These are phyloP conservation scores for Hipposideros larvatus DNA, from an alignment of 2,797 vertebrate genomes.

Conservation along the genomic window DNA sequence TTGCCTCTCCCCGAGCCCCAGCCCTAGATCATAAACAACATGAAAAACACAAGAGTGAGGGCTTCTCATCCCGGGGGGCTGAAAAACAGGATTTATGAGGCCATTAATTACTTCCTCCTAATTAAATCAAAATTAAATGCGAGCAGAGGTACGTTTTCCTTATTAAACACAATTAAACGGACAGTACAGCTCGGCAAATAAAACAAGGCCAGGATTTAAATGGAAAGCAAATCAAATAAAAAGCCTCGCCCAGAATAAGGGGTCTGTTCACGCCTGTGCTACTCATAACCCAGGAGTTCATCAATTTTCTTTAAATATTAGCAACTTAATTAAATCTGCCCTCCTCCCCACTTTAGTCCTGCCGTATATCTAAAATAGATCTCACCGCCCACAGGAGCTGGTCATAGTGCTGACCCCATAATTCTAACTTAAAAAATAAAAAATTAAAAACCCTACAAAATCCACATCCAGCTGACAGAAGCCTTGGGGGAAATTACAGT, in stretches of 20 bases:
- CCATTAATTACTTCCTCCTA: constrained; percentile 88
- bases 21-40: constrained; percentile 62
- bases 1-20: background rate
- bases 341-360: constrained; percentile 89
- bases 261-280: constrained; percentile 80
- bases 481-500: constrained; percentile 89
- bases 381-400: constrained; percentile 89
- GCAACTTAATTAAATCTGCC: constrained; percentile 93
- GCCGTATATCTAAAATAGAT: constrained; percentile 92
- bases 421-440: constrained; percentile 85
- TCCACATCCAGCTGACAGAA: constrained; percentile 89
- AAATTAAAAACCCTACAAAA: constrained; percentile 88
- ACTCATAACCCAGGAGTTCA: constrained; percentile 89
- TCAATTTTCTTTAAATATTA: constrained; percentile 93
- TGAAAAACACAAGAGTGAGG: constrained; percentile 36
- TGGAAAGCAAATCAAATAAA: constrained; percentile 88
- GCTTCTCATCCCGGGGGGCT: constrained; percentile 77
- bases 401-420: constrained; percentile 91
- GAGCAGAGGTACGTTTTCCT: constrained; percentile 88
- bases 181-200: constrained; percentile 87
- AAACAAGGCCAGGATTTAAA: constrained; percentile 83
- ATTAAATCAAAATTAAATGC: constrained; percentile 91
- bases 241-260: constrained; percentile 81
- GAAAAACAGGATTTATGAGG: constrained; percentile 83
- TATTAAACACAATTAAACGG: constrained; percentile 89